Evolutionary conservation across 2,113 vertebrate species (phyloP), one percentile per base, ranked within the genome.

Genomic region (Asarcornis scutulata): DNA sequence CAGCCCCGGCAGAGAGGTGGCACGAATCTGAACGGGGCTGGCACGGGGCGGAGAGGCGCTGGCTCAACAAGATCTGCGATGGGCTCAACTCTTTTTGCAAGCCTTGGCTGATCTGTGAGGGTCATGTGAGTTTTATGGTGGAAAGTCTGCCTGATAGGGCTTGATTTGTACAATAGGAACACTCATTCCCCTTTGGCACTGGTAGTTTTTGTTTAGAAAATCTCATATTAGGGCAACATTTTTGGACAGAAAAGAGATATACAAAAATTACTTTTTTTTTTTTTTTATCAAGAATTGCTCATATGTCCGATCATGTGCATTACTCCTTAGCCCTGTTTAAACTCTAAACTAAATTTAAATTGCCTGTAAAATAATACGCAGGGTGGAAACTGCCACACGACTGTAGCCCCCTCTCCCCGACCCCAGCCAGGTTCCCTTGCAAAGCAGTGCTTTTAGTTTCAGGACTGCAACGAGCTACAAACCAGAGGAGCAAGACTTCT

Each of bases 401-500:
- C 95, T n/a, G 60, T 95, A 95, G 96, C 92, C 92, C 94, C 96
- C 96, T 91, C 88, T 98, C 87, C 96, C 93, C 96, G 96, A 97
- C 92, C 93, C 97, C 97, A 96, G 91, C 95, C 91, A 96, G 32
- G 97, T 97, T 97, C 95, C 72, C 67, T 72, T 90, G 95, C 96
- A 97, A 85, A 96, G 93, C 69, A 80, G 91, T 93, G 82, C 95
- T 97, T 96, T 80, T 95, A 78, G 87, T 88, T 96, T 97, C 29
- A 72, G 98, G 97, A 98, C 97, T 97, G 78, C 83, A 93, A 95
- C 96, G 95, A 95, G 96, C 97, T 97, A 93, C 94, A 98, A 98
- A 97, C 96, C 97, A 96, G 95, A 96, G 97, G 89, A 96, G 89
- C 79, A 86, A 96, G 89, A 86, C 89, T 97, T 97, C 83, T 97